Evolutionary conservation across 2,113 vertebrate species (phyloP), one percentile per base, ranked within the genome.

Genomic region (Sakesphorus luctuosus): DNA sequence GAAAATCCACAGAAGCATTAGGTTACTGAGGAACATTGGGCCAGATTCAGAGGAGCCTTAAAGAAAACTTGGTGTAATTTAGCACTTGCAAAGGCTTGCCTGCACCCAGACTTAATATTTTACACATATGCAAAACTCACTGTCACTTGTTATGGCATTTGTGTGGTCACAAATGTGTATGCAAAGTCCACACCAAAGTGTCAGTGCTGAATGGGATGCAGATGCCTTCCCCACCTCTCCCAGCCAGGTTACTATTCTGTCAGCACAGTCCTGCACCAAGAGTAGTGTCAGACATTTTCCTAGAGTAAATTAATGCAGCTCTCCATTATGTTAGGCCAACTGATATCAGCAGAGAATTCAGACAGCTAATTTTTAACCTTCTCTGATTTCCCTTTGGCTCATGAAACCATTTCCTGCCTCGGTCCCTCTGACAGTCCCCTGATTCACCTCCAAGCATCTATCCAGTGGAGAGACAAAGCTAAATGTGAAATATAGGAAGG

Each of bases 361-460:
- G 76, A 87, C 68, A 94, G 88, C 77, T 95, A 73, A 90, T 94
- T 96, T 93, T 96, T 87, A 94, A 93, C 62, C 53, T 89, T 84
- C 92, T 90, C 76, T 40, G 21, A 5, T 96, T 90, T 96, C 86
- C 36, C 73, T 88, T 59, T 62, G 73, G 73, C 69, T 89, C 69
- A 33, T 35, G 61, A 90, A 92, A 92, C 20, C 29, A 13, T 92
- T 94, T 96, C 94, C 93, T 92, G 79, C 16, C 52, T 35, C 0
- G 0, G 21, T 53, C 52, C 36, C 23, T 71, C 79, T 86, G 68
- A 84, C 72, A 72, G 55, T 43, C 16, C 65, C 15, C 29, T 95
- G 76, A 66, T 92, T 86, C 38, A 74, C 28, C 75, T 94, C 79
- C 82, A 86, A 88, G 21, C 65, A 61, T 58, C 65, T 72, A 24